Conservation (phyloP, 2,888 invertebrate genomes). For the Drosophila nr. medialis region DNA sequence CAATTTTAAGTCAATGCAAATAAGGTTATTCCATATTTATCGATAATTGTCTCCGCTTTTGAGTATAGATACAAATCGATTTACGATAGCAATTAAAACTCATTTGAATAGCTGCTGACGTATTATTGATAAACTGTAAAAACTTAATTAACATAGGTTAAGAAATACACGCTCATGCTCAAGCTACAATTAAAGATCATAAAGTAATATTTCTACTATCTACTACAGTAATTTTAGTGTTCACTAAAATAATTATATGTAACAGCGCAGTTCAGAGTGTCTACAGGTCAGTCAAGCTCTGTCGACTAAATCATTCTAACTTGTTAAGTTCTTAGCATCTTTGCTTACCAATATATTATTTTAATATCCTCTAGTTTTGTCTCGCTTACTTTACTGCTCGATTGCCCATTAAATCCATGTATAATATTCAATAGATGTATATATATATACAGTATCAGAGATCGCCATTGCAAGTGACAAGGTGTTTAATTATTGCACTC, state of each 20-base stretch:
- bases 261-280: not conserved
- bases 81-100: not conserved
- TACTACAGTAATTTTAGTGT: not conserved
- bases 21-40: not conserved
- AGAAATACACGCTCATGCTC: not conserved
- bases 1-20: not conserved
- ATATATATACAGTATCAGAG: not conserved
- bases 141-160: too few species aligned
- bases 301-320: not conserved
- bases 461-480: slow-evolving; percentile 14
- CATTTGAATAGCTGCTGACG: not conserved
- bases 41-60: not conserved
- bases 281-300: too few species aligned
- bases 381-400: slow-evolving; percentile 2
- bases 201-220: not conserved
- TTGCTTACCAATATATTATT: not conserved
- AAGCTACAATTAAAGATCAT: not conserved
- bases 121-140: not conserved
- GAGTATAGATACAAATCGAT: not conserved
- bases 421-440: not conserved
- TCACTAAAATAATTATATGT: not conserved
- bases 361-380: slow-evolving; percentile 11
- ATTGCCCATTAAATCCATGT: not conserved
- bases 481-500: slow-evolving; percentile 17
- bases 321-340: not conserved